Evolutionary conservation across 2,797 vertebrate species (phyloP), one percentile per base, ranked within the genome.

Genomic region (Catamblyrhynchus diadema): DNA sequence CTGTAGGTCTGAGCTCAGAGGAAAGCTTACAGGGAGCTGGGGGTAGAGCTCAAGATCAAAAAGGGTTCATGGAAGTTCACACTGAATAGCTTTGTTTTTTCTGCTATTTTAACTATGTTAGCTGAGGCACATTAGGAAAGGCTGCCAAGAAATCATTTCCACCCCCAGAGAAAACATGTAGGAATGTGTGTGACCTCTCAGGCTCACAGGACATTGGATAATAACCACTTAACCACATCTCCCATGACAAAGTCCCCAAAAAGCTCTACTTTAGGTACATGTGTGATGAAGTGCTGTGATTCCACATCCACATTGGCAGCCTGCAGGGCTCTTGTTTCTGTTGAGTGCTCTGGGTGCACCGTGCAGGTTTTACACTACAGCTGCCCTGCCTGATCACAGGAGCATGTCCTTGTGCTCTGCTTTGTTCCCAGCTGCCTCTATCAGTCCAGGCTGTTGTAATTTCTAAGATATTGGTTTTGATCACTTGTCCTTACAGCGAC

Each of bases 341-440:
- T 3, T 5, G 44, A 1, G 30, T 17, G 24, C 27, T 53, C 33
- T 35, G 70, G 10, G 19, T 62, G 67, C 56, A 17, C 67, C 0
- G 0, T 50, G 57, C 47, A 27, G 62, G 16, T 62, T 16, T 41
- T 32, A 50, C 0, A 4, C 48, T 25, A 3, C 1, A 2, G 21
- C 67, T 79, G 72, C 86, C 39, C 23, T 45, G 53, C 24, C 17
- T 33, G 62, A 79, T 51, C 77, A 44, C 77, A 37, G 57, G 24
- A 69, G 35, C 50, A 13, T 1, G 4, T 74, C 48, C 48, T 51
- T 28, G 37, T 47, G 30, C 57, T 72, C 80, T 42, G 53, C 54
- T 84, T 90, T 81, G 27, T 21, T 81, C 65, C 77, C 2, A 4
- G 37, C 18, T 2, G 1, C 30, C 64, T 73, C 64, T 32, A 27